phyloP scores from a whole-genome alignment of 2,888 invertebrate species.

The Megaustenia siamemsis region DNA sequence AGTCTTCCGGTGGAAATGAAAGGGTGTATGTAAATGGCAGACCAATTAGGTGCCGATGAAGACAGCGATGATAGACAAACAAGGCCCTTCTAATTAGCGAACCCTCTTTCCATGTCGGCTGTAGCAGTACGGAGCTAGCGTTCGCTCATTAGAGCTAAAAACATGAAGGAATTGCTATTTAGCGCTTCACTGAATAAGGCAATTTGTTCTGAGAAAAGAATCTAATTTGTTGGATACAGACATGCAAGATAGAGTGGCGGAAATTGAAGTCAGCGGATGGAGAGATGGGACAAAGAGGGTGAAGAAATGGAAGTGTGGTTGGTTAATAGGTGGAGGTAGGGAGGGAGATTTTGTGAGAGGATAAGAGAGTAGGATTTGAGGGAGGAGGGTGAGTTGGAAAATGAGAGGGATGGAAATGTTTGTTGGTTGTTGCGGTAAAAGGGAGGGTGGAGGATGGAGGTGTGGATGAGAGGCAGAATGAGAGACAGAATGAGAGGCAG shows the following conservation, averaged over 20 bases:
- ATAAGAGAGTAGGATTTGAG: neutral
- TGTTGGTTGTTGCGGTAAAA: too few species aligned
- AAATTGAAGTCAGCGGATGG: constrained; percentile 34
- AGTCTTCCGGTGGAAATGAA: constrained; percentile 19
- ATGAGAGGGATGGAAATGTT: neutral
- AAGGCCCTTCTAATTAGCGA: constrained; percentile 39
- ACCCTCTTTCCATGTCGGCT: constrained; percentile 2
- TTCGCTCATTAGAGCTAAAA: constrained; percentile 50
- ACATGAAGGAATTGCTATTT: constrained; percentile 46
- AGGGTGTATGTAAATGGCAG: constrained; percentile 34
- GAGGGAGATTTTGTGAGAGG: neutral
- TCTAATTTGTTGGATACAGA: constrained; percentile 39
- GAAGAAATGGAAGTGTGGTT: neutral
- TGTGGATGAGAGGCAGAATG: neutral
- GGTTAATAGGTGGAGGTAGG: constrained; percentile 14
- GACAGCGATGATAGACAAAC: constrained; percentile 37
- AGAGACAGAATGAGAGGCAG: neutral
- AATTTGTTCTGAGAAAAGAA: constrained; percentile 36
- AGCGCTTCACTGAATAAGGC: constrained; percentile 47
- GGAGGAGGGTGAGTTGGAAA: neutral
- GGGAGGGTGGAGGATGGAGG: neutral
- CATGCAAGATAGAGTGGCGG: constrained; percentile 38
- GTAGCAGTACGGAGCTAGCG: constrained; percentile 28
- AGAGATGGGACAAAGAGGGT: neutral
- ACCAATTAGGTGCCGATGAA: constrained; percentile 32